Evolutionary conservation across 2,797 vertebrate genomes (phyloP).

Genomic region (Naso thynnoides): DNA sequence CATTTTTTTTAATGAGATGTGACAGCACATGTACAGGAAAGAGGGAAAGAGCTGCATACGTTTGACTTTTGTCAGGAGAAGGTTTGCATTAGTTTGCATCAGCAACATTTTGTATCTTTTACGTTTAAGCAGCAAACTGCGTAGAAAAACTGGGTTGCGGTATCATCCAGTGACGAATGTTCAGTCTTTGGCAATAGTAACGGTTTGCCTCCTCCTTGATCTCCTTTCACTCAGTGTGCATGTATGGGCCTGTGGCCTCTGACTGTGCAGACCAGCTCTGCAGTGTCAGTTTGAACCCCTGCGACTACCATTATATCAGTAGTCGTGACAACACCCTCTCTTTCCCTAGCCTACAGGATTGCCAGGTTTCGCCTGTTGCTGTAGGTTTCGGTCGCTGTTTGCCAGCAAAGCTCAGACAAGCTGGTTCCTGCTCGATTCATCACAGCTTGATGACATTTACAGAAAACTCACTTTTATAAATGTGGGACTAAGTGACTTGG

Average conservation of each 20-base stretch:
- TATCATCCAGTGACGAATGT: conserved; percentile 15
- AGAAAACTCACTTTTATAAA: conserved; percentile 54
- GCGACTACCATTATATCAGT: conserved; percentile 62
- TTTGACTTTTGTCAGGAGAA: background rate
- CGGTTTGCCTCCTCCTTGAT: conserved; percentile 60
- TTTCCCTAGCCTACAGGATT: conserved; percentile 71
- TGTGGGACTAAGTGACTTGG: conserved; percentile 54
- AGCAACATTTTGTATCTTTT: too few species aligned
- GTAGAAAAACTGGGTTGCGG: conserved; percentile 9
- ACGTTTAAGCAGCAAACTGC: background rate
- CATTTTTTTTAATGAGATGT: background rate
- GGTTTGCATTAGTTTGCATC: background rate
- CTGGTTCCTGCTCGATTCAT: conserved; percentile 84
- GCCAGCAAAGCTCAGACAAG: conserved; percentile 78
- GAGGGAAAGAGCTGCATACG: background rate
- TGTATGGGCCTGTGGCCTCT: conserved; percentile 80
- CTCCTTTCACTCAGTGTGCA: conserved; percentile 39
- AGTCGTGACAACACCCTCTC: conserved; percentile 77
- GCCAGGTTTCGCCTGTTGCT: conserved; percentile 87
- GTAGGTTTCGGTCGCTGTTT: conserved; percentile 86
- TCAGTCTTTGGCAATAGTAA: conserved; percentile 68
- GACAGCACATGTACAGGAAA: background rate
- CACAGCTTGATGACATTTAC: conserved; percentile 68
- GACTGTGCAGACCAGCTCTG: conserved; percentile 83
- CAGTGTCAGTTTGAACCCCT: conserved; percentile 79